Evolutionary conservation across 2,797 vertebrate genomes (phyloP).

Genomic region (Coendou prehensilis): DNA sequence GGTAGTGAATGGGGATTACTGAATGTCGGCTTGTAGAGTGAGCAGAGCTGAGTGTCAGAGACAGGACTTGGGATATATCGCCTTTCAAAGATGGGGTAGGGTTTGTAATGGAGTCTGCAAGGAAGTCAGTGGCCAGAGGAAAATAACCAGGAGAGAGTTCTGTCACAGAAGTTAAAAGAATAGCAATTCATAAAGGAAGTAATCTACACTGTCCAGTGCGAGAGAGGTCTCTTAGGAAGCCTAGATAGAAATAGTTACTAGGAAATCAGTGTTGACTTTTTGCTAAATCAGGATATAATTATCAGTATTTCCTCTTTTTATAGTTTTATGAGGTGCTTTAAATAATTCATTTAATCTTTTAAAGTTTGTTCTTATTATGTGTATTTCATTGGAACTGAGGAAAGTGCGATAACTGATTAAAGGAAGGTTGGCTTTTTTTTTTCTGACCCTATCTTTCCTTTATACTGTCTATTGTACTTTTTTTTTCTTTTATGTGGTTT

Average conservation of each 20-base stretch:
- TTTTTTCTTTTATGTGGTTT: conserved; percentile 34
- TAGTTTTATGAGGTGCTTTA: conserved; percentile 35
- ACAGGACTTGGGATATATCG: too few species aligned
- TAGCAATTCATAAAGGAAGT: background rate
- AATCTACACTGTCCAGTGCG: background rate
- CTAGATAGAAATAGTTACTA: background rate
- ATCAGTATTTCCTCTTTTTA: background rate
- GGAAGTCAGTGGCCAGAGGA: background rate
- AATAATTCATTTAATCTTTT: conserved; percentile 29
- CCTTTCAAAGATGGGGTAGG: background rate
- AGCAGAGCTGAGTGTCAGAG: background rate
- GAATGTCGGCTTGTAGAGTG: background rate
- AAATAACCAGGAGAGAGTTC: background rate
- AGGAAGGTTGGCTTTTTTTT: background rate
- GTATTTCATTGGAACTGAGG: conserved; percentile 19
- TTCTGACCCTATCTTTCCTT: background rate
- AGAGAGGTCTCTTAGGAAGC: background rate
- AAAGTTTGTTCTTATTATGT: background rate
- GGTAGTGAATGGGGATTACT: background rate
- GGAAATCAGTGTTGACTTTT: background rate
- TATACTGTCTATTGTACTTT: background rate
- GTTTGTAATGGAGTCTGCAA: background rate
- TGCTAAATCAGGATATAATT: conserved; percentile 5
- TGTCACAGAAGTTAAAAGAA: background rate
- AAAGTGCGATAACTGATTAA: conserved; percentile 19